Base-by-base conservation (phyloP, 1,140 invertebrate genomes). In the Aricia agestis region DNA sequence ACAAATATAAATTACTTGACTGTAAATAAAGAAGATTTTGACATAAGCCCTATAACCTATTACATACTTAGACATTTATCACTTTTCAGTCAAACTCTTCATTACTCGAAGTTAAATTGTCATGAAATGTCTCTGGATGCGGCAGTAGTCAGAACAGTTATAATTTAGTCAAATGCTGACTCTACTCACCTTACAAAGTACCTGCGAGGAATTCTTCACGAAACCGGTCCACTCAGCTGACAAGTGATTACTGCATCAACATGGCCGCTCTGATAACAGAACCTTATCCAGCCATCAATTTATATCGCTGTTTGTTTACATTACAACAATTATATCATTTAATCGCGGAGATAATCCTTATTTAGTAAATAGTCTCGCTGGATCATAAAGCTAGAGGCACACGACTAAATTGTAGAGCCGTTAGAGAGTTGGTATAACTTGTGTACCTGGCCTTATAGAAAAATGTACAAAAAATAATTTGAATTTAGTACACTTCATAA, bases 181-280 rank as follows among this genome's bases (percentile, higher is more conserved):
- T 63, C 18, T 25, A 25, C 19, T 19, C 59, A 18, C 19, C 18
- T 63, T 63, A 25, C 59, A 19, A 19, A 6, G 59, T 19, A 63
- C 19, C 19, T 63, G 59, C 19, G 18, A 25, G 78, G 77, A 81
- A 78, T 76, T 70, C 67, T 76, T 70, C 68, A 67, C 72, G 69
- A 67, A 84, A 89, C 86, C 84, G 85, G 86, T 87, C 72, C 25
- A 68, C 78, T 84, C 86, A 89, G 86, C 86, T 89, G 86, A 85
- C 80, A 78, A 70, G 73, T 63, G 59, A 63, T 19, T 19, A 75
- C 72, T 76, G 78, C 77, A 81, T 78, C 71, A 63, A 19, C 31
- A 63, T 63, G 59, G 59, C 59, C 18, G 59, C 59, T 59, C 74
- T 81, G 80, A 83, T 86, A 86, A 82, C 73, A 41, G 77, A 78